Conservation (phyloP, 2,888 invertebrate genomes). For the Lottia scabra region DNA sequence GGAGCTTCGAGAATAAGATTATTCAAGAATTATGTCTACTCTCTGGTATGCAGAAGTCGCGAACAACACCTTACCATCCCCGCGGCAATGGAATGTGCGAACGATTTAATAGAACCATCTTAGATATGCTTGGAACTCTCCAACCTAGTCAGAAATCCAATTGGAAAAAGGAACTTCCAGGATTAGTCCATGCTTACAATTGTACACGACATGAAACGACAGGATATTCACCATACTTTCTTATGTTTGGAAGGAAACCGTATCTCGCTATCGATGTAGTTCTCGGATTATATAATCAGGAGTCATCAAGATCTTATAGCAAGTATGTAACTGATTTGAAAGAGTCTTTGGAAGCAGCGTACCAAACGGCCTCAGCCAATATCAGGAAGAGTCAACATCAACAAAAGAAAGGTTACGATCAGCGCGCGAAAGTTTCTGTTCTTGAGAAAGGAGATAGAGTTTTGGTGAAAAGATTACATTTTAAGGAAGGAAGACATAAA, state of each 20-base stretch:
- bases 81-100: constrained; percentile 33
- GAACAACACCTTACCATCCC: constrained; percentile 34
- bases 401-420: background rate
- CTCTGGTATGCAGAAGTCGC: constrained; percentile 22
- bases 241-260: constrained; percentile 30
- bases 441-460: background rate
- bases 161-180: constrained; percentile 26
- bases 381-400: too few relatives aligned
- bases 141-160: constrained; percentile 23
- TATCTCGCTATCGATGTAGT: constrained; percentile 26
- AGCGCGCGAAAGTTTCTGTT: background rate
- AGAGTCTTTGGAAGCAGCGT: background rate
- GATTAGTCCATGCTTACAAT: constrained; percentile 25
- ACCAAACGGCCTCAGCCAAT: background rate
- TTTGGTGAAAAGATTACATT: background rate
- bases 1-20: constrained; percentile 26
- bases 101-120: constrained; percentile 26
- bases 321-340: background rate
- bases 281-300: constrained; percentile 8
- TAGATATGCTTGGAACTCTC: constrained; percentile 25
- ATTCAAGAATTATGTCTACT: constrained; percentile 24
- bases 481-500: constrained; percentile 4
- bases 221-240: constrained; percentile 26
- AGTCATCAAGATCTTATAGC: background rate
- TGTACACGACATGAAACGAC: constrained; percentile 26